phyloP scores from a whole-genome alignment of 2,888 invertebrate genomes.

The Chorisops tibialis region DNA sequence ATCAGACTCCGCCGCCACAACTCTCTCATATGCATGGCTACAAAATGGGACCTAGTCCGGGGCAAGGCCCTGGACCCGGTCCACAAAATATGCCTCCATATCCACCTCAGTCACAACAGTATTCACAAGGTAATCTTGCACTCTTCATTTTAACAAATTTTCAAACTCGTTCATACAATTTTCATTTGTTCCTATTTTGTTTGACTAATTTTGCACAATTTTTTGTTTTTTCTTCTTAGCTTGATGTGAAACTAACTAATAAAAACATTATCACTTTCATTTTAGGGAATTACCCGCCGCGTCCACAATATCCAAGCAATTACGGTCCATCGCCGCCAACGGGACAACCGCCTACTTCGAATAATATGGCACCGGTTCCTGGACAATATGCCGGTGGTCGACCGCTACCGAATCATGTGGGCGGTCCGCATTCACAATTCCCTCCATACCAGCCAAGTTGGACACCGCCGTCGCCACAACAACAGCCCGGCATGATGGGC shows the following conservation, averaged over 20 bases:
- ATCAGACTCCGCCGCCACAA: conserved; percentile 38
- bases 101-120: conserved; percentile 55
- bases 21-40: conserved; percentile 56
- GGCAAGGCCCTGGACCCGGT: conserved; percentile 53
- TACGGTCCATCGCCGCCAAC: conserved; percentile 57
- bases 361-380: conserved; percentile 48
- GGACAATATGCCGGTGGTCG: conserved; percentile 57
- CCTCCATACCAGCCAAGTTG: conserved; percentile 51
- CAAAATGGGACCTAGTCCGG: conserved; percentile 61
- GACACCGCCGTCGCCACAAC: conserved; percentile 49
- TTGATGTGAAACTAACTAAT: neutral
- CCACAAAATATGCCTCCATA: conserved; percentile 58
- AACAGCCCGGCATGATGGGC: conserved; percentile 45
- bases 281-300: conserved; percentile 50
- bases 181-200: neutral
- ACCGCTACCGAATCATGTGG: conserved; percentile 58
- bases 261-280: neutral
- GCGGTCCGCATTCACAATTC: conserved; percentile 52
- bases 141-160: too few species aligned
- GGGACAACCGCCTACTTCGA: conserved; percentile 46
- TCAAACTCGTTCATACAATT: neutral
- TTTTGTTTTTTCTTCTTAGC: neutral
- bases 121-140: conserved; percentile 54
- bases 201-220: conserved; percentile 3
- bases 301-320: conserved; percentile 58